Evolutionary conservation across 2,888 invertebrate species (phyloP), one percentile per base, ranked within the genome.

Genomic region (Eudasyphora cyanicolor): DNA sequence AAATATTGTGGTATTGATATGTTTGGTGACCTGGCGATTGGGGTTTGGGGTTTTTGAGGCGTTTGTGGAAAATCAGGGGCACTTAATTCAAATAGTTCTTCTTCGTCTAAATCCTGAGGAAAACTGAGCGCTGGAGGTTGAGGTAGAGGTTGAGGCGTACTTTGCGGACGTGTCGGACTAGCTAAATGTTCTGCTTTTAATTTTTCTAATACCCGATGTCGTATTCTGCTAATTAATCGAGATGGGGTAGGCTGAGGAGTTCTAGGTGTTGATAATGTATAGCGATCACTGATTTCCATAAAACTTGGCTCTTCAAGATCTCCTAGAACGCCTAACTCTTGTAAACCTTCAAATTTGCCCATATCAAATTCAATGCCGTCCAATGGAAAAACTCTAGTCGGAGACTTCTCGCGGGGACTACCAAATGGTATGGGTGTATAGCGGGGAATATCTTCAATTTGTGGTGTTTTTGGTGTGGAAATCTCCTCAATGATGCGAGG

Each of bases 71-170:
- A 69, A 12, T 49, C 60, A 24, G 49, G 76, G 4, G 38, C 73
- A 79, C 79, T 82, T 5, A 73, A 14, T 29, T 82, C 82, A n/a
- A 79, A 62, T 42, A 82, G n/a, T 14, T 76, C 60, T 70, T 82
- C 82, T 45, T 76, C 76, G 12, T 79, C 21, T 8, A 82, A 42
- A 2, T 79, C 69, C 42, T 60, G n/a, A 0, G 76, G 74, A 17
- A 82, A 79, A 54, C 76, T 38, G n/a, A 79, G 17, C 17, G 49
- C 3, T 6, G 6, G 1, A 10, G 76, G 79, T 19, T 32, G 12
- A 14, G 24, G 12, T 57, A 14, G 45, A 35, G 14, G 1, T 14
- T 21, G 32, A 12, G 24, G 24, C 10, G 27, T 10, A 27, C 49
- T 27, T 57, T n/a, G 45, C 35, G 14, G 1, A 19, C 21, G 32